A percentile compares a stretch with the other conserved stretches of the same genome.
phyloP scores from a whole-genome alignment of 2,888 invertebrate genomes.

The Halocaridina rubra region DNA sequence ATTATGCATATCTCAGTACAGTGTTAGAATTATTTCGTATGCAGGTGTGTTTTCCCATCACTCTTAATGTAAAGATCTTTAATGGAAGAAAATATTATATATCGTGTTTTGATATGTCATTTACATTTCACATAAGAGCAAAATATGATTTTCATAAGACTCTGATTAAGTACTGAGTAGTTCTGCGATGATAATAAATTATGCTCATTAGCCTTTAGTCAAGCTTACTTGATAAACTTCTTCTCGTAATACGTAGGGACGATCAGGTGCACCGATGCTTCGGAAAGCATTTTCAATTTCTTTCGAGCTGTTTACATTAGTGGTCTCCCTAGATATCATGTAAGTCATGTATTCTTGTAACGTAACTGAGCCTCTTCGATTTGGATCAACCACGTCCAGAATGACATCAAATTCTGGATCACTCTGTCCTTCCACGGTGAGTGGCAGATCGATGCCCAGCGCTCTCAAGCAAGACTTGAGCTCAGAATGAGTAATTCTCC shows the following conservation, averaged over 20 bases:
- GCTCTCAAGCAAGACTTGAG: constrained; percentile 99
- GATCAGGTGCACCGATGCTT: constrained; percentile 96
- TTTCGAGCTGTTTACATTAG: constrained; percentile 98
- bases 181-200: no score
- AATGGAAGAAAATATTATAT: no score
- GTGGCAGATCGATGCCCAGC: constrained; percentile 97
- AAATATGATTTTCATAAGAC: no score
- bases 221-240: constrained; percentile 97
- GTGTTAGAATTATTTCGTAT: no score
- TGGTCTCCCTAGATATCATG: constrained; percentile 99
- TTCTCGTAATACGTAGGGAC: constrained; percentile 98
- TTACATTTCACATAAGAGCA: no score
- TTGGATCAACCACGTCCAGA: constrained; percentile 90
- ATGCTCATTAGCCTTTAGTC: no score
- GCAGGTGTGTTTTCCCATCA: no score
- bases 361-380: constrained; percentile 96
- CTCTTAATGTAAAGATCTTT: no score
- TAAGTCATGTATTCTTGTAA: constrained; percentile 99
- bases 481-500: constrained; percentile 97
- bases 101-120: no score
- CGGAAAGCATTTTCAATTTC: constrained; percentile 99
- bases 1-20: no score
- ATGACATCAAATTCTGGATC: constrained; percentile 99
- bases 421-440: constrained; percentile 99
- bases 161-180: no score